phyloP scores from a whole-genome alignment of 2,113 vertebrate species.

The Hystrix cristata region DNA sequence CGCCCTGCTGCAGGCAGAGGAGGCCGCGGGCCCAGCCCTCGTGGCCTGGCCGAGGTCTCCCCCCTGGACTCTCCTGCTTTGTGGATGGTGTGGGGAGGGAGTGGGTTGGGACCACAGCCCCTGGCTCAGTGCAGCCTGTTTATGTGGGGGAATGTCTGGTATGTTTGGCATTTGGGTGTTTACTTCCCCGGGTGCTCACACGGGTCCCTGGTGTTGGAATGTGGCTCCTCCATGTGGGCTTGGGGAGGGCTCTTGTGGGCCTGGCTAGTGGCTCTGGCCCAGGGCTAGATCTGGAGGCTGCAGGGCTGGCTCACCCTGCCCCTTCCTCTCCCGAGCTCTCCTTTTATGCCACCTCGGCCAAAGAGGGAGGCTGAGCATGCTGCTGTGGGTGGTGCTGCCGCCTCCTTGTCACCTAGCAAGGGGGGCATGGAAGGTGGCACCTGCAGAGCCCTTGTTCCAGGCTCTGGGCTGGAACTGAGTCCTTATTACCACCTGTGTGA shows the following conservation, averaged over 20 bases:
- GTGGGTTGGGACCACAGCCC: background rate
- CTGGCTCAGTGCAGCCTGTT: slow-evolving; percentile 59
- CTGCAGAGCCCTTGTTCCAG: background rate
- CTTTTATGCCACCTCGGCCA: background rate
- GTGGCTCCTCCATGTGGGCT: slow-evolving; percentile 34
- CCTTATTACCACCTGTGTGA: background rate
- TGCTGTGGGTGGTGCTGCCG: fast-evolving
- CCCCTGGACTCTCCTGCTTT: slow-evolving; percentile 34
- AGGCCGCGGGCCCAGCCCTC: background rate
- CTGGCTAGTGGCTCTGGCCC: background rate
- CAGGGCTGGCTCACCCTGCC: background rate
- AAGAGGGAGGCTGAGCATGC: background rate
- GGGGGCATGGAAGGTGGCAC: background rate
- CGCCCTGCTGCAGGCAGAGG: background rate
- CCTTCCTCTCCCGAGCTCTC: background rate
- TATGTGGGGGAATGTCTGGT: slow-evolving; percentile 84
- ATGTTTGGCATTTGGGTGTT: slow-evolving; percentile 85
- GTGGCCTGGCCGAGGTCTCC: background rate
- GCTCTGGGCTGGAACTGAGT: background rate
- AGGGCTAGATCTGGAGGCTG: background rate
- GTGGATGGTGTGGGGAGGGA: background rate
- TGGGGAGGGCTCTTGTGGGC: background rate
- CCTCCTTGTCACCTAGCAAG: background rate
- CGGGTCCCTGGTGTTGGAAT: slow-evolving; percentile 81
- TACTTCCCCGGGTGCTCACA: slow-evolving; percentile 80